These are phyloP conservation scores for Mythimna albipuncta DNA, from an alignment of 2,888 invertebrate genomes.

Conservation along the genomic window DNA sequence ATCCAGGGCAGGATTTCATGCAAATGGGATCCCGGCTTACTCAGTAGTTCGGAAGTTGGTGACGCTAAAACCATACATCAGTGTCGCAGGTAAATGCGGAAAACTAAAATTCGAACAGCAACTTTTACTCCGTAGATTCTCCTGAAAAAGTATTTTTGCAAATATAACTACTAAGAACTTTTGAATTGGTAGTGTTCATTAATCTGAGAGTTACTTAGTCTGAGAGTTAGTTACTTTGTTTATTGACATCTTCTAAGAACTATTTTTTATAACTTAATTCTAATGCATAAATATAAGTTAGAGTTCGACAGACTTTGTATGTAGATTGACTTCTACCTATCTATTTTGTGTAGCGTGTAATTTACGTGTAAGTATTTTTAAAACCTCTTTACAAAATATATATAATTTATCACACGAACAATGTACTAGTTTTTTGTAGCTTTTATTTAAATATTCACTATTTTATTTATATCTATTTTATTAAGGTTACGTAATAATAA, in stretches of 20 bases:
- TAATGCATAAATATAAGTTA: too few species aligned
- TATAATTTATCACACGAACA: too few species aligned
- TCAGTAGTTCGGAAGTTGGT: slow-evolving; percentile 54
- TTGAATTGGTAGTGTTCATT: slow-evolving; percentile 7
- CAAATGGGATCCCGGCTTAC: slow-evolving; percentile 54
- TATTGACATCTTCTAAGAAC: neutral
- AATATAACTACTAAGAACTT: slow-evolving; percentile 11
- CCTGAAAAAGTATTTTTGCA: slow-evolving; percentile 8
- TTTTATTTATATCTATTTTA: too few species aligned
- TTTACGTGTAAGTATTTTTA: too few species aligned
- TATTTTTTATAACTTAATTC: too few species aligned
- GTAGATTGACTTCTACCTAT: too few species aligned
- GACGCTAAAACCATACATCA: slow-evolving; percentile 57
- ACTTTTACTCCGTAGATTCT: slow-evolving; percentile 28
- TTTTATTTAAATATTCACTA: too few species aligned
- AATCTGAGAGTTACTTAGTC: neutral
- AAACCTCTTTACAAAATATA: too few species aligned
- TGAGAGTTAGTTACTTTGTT: neutral
- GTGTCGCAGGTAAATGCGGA: slow-evolving; percentile 57
- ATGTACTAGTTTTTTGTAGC: too few species aligned
- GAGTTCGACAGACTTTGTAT: too few species aligned
- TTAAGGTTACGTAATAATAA: too few species aligned
- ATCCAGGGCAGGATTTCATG: slow-evolving; percentile 51
- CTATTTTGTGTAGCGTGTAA: too few species aligned
- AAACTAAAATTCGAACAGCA: slow-evolving; percentile 26